Percentiles rank a stretch among this genome's conserved stretches.
Evolutionary conservation across 2,888 invertebrate species (phyloP).

Genomic region (Hydropsyche betteni): DNA sequence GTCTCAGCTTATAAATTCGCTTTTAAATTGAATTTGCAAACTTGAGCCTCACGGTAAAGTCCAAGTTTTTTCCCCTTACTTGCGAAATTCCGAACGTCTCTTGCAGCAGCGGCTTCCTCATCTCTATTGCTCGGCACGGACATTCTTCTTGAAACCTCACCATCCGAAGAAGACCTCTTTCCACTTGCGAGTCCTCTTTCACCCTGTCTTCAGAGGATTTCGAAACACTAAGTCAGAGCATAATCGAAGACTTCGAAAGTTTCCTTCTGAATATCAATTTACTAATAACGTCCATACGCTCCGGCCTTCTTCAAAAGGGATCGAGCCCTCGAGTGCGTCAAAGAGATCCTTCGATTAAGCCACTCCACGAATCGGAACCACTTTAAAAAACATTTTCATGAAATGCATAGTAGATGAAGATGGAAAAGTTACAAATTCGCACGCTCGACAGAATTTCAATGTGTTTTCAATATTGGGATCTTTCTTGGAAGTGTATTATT

Average conservation of each 20-base stretch:
- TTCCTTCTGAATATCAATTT: conserved; percentile 27
- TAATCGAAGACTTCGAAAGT: conserved; percentile 24
- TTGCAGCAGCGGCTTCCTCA: conserved; percentile 1
- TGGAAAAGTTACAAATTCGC: background rate
- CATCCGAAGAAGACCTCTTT: no score
- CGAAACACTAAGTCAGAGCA: conserved; percentile 9
- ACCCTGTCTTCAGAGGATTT: no score
- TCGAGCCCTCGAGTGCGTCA: background rate
- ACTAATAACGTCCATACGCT: conserved; percentile 15
- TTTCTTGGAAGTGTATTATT: no score
- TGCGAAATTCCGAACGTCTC: background rate
- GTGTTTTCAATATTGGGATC: no score
- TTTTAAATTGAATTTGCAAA: conserved; percentile 32
- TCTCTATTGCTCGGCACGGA: conserved; percentile 9
- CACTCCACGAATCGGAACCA: background rate
- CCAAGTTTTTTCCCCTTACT: conserved; percentile 11
- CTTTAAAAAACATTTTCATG: background rate
- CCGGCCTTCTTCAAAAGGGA: conserved; percentile 1
- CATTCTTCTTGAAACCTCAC: conserved; percentile 1
- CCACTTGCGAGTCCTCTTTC: no score
- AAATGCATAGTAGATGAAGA: conserved; percentile 3
- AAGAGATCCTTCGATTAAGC: conserved; percentile 10
- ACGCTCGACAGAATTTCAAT: no score
- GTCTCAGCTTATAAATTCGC: conserved; percentile 23
- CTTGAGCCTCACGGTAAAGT: background rate